Evolutionary conservation across 2,888 invertebrate genomes (phyloP).

Genomic region (Tetragonisca angustula): DNA sequence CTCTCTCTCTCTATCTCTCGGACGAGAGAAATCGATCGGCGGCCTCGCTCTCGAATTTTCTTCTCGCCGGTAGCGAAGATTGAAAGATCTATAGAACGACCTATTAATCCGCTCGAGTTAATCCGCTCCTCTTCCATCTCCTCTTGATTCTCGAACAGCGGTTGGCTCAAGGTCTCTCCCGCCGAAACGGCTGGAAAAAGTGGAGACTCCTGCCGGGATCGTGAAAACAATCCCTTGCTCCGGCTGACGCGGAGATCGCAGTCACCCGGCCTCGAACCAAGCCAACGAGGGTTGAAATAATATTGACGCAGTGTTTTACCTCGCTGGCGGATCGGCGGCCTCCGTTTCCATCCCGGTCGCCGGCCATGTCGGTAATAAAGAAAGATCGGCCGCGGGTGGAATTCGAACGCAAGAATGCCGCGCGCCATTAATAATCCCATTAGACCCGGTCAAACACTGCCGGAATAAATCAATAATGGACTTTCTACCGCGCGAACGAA

Average conservation of each 20-base stretch:
- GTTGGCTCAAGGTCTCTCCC: not conserved
- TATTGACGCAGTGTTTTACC: conserved; percentile 70
- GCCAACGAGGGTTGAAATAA: conserved; percentile 58
- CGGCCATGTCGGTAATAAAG: conserved; percentile 12
- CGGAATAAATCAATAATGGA: conserved; percentile 68
- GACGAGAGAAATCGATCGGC: conserved; percentile 28
- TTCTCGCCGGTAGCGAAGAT: not conserved
- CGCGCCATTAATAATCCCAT: conserved; percentile 64
- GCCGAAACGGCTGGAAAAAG: conserved; percentile 24
- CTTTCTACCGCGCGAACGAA: conserved; percentile 52
- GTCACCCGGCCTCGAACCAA: conserved; percentile 7
- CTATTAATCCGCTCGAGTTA: conserved; percentile 45
- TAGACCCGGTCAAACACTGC: conserved; percentile 64
- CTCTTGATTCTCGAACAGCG: conserved; percentile 13
- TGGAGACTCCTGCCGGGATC: conserved; percentile 51
- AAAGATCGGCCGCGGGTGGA: conserved; percentile 35
- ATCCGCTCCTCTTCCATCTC: not conserved
- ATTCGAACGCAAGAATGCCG: conserved; percentile 44
- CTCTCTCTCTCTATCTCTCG: conserved; percentile 9
- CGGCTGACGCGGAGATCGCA: not conserved
- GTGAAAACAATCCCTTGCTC: conserved; percentile 66
- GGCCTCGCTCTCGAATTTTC: not conserved
- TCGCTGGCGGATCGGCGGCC: conserved; percentile 28
- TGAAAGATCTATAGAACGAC: conserved; percentile 16
- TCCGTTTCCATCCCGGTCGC: conserved; percentile 14